Evolutionary conservation across 2,113 vertebrate species (phyloP).

Genomic region (Bufo bufo): DNA sequence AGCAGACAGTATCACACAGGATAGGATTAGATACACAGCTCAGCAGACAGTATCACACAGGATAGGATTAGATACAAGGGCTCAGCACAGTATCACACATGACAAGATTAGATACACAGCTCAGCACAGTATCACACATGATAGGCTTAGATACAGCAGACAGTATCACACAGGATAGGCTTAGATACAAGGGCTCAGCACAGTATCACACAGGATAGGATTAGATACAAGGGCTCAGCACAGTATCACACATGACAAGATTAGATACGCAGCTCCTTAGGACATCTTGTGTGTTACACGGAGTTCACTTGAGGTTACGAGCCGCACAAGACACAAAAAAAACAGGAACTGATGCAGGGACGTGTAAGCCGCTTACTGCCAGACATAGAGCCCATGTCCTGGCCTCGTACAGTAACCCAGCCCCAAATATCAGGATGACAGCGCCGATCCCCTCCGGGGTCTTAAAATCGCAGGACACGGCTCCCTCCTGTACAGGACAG

Average conservation of each 20-base stretch:
- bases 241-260: too few relatives aligned
- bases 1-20: too few relatives aligned
- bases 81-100: too few relatives aligned
- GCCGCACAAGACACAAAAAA: not conserved
- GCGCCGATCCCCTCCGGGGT: not conserved
- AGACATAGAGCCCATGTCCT: not conserved
- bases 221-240: too few relatives aligned
- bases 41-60: too few relatives aligned
- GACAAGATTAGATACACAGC: not conserved
- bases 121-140: not conserved
- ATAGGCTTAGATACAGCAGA: too few relatives aligned
- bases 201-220: too few relatives aligned
- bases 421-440: not conserved
- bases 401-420: not conserved
- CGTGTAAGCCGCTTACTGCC: conserved; percentile 3
- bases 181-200: too few relatives aligned
- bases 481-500: too few relatives aligned
- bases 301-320: conserved; percentile 34
- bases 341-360: not conserved
- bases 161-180: too few relatives aligned
- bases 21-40: too few relatives aligned
- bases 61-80: too few relatives aligned
- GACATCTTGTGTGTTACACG: not conserved
- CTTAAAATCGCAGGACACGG: not conserved
- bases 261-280: conserved; percentile 2